These are phyloP conservation scores for Tychaedon coryphoeus DNA, from an alignment of 2,113 vertebrate genomes.

Conservation along the genomic window DNA sequence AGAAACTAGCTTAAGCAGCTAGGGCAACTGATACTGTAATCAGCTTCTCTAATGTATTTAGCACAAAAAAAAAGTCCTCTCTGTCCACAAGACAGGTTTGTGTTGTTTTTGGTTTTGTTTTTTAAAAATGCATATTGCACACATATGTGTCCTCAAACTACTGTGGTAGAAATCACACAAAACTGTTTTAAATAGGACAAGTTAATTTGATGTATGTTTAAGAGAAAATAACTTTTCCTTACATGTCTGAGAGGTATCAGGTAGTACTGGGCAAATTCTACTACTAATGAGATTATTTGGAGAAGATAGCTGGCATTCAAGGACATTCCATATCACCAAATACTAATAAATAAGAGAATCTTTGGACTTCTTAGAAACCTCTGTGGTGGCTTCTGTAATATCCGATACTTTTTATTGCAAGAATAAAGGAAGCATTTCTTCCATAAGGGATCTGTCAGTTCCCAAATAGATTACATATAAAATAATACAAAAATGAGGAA, in stretches of 20 bases:
- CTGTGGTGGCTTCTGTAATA: neutral
- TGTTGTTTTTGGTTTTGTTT: neutral
- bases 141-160: neutral
- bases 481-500: neutral
- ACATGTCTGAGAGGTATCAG: neutral
- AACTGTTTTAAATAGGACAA: neutral
- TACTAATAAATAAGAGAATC: neutral
- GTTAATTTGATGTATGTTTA: neutral
- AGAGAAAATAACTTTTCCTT: neutral
- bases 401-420: neutral
- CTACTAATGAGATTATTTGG: neutral
- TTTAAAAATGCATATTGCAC: neutral
- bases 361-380: neutral
- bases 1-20: neutral
- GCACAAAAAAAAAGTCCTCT: neutral
- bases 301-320: neutral
- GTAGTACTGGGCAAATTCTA: neutral
- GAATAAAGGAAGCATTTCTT: neutral
- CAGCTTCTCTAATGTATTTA: neutral
- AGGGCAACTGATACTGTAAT: neutral
- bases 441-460: neutral
- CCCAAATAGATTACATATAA: neutral
- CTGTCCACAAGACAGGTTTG: neutral
- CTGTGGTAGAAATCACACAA: neutral
- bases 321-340: neutral